These are phyloP conservation scores for Temnothorax curvispinosus DNA, from an alignment of 1,140 invertebrate genomes.

Conservation along the genomic window DNA sequence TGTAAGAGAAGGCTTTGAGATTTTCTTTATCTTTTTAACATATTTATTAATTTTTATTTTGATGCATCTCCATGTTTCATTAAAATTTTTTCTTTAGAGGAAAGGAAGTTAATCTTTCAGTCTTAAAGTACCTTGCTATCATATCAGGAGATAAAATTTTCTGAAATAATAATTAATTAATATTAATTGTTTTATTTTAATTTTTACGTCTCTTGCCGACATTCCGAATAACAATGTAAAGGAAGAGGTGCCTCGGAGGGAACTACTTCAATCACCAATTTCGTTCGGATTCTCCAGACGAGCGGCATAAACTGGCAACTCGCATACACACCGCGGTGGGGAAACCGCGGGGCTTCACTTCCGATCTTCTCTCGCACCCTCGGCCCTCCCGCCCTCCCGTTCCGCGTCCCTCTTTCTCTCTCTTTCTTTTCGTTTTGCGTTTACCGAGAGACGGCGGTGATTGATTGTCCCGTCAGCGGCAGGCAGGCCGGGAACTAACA, in stretches of 20 bases:
- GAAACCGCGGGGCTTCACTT: slow-evolving; percentile 49
- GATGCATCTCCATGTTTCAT: neutral
- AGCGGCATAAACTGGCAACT: slow-evolving; percentile 50
- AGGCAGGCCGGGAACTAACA: slow-evolving; percentile 76
- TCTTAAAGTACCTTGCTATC: neutral
- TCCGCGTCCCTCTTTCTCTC: slow-evolving; percentile 25
- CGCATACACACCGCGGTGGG: slow-evolving; percentile 35
- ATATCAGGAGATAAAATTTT: neutral
- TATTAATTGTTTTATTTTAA: neutral
- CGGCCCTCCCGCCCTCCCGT: slow-evolving; percentile 27
- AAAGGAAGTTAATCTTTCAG: neutral
- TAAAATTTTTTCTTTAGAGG: neutral
- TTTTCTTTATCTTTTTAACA: neutral
- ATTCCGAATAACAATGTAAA: neutral
- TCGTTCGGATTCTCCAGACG: slow-evolving; percentile 13
- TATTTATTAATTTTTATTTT: neutral
- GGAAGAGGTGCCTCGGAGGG: neutral
- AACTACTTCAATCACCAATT: slow-evolving; percentile 14
- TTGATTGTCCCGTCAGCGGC: slow-evolving; percentile 82
- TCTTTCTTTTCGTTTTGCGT: slow-evolving; percentile 27
- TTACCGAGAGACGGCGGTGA: slow-evolving; percentile 71
- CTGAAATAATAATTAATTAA: neutral
- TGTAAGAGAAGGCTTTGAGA: neutral
- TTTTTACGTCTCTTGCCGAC: neutral
- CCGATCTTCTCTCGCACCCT: slow-evolving; percentile 54